These are phyloP conservation scores for Cybosia mesomella DNA, from an alignment of 2,888 invertebrate genomes.

Conservation along the genomic window DNA sequence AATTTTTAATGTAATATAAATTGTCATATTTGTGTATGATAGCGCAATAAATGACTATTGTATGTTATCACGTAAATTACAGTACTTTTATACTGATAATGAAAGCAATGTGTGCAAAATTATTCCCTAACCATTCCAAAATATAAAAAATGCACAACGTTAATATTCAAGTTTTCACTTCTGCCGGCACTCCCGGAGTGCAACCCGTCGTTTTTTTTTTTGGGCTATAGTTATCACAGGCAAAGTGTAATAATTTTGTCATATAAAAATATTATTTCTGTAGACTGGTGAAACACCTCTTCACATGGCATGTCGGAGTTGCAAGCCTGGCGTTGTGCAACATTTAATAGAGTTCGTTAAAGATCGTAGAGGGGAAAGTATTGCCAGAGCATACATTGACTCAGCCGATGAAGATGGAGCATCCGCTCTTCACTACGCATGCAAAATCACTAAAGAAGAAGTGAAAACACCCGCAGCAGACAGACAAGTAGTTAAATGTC, in stretches of 20 bases:
- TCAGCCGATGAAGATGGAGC: constrained; percentile 96
- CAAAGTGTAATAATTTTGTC: not conserved
- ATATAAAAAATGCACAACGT: no score
- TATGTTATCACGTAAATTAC: no score
- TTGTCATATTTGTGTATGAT: no score
- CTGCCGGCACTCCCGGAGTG: no score
- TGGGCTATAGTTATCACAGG: not conserved
- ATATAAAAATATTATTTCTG: not conserved
- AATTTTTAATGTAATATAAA: no score
- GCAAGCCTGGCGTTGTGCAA: constrained; percentile 94
- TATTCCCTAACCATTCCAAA: no score
- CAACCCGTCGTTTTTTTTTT: no score
- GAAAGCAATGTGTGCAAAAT: no score
- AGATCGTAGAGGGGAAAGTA: constrained; percentile 91
- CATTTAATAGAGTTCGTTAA: constrained; percentile 95
- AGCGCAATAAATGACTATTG: no score
- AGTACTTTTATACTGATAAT: no score
- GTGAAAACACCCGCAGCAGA: constrained; percentile 91
- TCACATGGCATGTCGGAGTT: constrained; percentile 96
- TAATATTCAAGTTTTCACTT: no score
- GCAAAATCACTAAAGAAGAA: constrained; percentile 94
- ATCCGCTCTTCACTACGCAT: constrained; percentile 97
- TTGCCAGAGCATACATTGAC: constrained; percentile 95
- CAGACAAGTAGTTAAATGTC: constrained; percentile 95
- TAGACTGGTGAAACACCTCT: constrained; percentile 98